Evolutionary conservation across 2,888 invertebrate genomes (phyloP).

Genomic region (Pomacea canaliculata): DNA sequence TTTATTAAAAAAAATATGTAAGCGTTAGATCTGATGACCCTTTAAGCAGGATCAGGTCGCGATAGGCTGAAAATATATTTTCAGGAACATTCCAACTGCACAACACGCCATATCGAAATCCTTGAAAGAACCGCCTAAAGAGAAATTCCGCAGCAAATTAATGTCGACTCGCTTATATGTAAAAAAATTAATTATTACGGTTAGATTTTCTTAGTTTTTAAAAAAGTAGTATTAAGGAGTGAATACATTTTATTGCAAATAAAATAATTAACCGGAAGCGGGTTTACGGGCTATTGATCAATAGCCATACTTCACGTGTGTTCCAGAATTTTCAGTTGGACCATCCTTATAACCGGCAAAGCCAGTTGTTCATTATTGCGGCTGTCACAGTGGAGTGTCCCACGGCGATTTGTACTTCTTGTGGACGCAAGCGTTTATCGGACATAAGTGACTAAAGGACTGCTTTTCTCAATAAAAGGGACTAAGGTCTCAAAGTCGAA

Average conservation of each 20-base stretch:
- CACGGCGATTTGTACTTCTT: not conserved
- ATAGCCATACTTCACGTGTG: slow-evolving; percentile 19
- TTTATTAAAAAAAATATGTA: not conserved
- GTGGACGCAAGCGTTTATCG: not conserved
- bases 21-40: not conserved
- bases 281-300: not conserved
- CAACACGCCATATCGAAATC: slow-evolving; percentile 18
- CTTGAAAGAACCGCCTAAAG: slow-evolving; percentile 14
- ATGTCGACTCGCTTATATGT: not conserved
- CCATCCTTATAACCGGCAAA: not conserved
- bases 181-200: not conserved
- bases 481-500: not conserved
- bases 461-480: not conserved
- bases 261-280: slow-evolving; percentile 10
- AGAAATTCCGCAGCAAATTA: not conserved
- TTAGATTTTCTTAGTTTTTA: not conserved
- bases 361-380: not conserved
- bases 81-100: not conserved
- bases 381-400: not conserved
- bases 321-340: slow-evolving; percentile 23
- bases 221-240: not conserved
- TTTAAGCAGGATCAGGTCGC: not conserved
- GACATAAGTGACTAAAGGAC: too few relatives aligned
- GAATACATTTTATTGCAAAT: not conserved
- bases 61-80: not conserved